Conservation (phyloP, 2,113 vertebrate species). For the Microtus pennsylvanicus region DNA sequence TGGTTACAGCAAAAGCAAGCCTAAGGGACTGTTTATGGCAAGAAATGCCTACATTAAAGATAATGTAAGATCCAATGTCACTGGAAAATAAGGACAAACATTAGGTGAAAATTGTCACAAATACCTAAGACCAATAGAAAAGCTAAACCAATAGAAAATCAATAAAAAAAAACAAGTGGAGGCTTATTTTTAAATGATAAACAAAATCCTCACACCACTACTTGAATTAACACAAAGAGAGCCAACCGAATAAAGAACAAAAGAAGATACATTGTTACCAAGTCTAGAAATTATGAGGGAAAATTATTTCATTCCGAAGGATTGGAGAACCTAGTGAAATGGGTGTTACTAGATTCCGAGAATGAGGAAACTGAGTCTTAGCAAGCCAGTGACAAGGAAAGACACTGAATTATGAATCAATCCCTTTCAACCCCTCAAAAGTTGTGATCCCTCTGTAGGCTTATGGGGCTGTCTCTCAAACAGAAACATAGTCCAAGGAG, state of each 20-base stretch:
- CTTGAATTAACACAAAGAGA: not conserved
- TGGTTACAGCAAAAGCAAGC: not conserved
- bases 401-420: not conserved
- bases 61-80: not conserved
- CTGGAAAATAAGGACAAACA: not conserved
- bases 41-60: too few species aligned
- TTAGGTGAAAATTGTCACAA: not conserved
- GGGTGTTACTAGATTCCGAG: too few species aligned
- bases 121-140: not conserved
- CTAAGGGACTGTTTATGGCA: not conserved
- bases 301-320: not conserved
- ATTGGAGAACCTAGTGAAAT: not conserved
- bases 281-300: not conserved
- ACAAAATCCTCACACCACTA: not conserved
- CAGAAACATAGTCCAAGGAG: too few species aligned
- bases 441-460: too few species aligned
- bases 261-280: too few species aligned
- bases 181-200: not conserved
- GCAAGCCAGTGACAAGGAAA: not conserved
- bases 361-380: not conserved
- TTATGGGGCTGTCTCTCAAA: not conserved
- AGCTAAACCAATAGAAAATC: not conserved
- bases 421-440: not conserved
- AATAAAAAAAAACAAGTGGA: not conserved
- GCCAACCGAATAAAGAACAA: not conserved